Conservation (phyloP, 1,140 invertebrate species). For the Mercenaria mercenaria region DNA sequence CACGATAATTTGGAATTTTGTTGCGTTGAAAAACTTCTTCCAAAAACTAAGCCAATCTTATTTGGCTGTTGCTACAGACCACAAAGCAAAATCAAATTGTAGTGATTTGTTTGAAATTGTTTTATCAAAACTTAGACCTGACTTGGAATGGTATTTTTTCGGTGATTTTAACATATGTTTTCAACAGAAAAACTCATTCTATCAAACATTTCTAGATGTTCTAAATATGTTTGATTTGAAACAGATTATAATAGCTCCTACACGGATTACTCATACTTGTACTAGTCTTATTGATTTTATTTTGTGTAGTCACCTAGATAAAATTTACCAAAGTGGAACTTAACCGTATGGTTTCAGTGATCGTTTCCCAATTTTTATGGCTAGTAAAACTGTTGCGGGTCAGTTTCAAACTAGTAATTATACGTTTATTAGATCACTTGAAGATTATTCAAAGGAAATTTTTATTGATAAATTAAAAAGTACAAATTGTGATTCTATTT, state of each 20-base stretch:
- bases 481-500: slow-evolving; percentile 8
- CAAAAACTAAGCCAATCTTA: slow-evolving; percentile 54
- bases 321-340: slow-evolving; percentile 5
- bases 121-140: slow-evolving; percentile 20
- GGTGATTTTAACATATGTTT: slow-evolving; percentile 25
- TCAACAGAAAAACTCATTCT: not conserved
- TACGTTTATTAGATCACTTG: not conserved
- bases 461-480: slow-evolving; percentile 16
- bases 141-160: not conserved
- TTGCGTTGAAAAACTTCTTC: slow-evolving; percentile 36
- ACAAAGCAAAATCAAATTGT: slow-evolving; percentile 23
- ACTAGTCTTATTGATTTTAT: not conserved
- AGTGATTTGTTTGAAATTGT: slow-evolving; percentile 15
- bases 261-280: not conserved
- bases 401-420: not conserved
- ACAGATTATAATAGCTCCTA: slow-evolving; percentile 25
- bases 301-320: not conserved
- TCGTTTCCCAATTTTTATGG: slow-evolving; percentile 10
- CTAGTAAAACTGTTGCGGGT: slow-evolving; percentile 9
- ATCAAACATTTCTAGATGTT: not conserved
- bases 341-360: not conserved
- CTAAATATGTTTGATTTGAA: not conserved
- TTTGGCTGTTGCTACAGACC: slow-evolving; percentile 34
- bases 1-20: not conserved
- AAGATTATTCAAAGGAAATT: slow-evolving; percentile 22